Evolutionary conservation across 2,113 vertebrate species (phyloP).

Genomic region (Macroglossus sobrinus): DNA sequence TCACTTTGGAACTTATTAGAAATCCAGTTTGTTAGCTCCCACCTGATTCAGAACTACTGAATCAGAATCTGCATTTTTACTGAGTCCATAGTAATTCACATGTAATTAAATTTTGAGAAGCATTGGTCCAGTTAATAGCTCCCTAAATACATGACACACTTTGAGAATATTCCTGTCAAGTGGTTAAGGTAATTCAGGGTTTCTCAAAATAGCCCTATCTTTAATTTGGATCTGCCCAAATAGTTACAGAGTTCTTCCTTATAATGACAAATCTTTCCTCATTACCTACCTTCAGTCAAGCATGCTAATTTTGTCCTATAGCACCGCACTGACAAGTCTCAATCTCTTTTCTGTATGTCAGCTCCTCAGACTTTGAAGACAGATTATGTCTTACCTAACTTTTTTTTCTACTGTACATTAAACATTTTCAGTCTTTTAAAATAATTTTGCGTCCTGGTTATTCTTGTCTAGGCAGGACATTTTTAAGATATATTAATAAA

Average conservation of each 20-base stretch:
- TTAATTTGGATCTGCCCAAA: not conserved
- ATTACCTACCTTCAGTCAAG: not conserved
- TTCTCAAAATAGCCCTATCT: not conserved
- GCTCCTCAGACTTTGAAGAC: not conserved
- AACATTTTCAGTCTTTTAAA: not conserved
- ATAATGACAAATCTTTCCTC: not conserved
- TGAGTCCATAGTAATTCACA: not conserved
- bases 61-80: not conserved
- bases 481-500: not conserved
- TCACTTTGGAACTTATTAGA: not conserved
- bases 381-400: not conserved
- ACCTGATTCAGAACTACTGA: not conserved
- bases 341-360: not conserved
- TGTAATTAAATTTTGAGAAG: slow-evolving; percentile 14
- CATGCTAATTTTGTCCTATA: not conserved
- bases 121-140: not conserved
- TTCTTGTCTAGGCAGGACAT: not conserved
- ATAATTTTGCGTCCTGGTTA: not conserved
- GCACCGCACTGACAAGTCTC: not conserved
- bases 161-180: not conserved
- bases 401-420: not conserved
- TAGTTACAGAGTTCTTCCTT: not conserved
- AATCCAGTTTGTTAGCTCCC: not conserved
- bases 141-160: not conserved
- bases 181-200: not conserved